Evolutionary conservation across 2,113 vertebrate species (phyloP).

Genomic region (Leucopsar rothschildi): DNA sequence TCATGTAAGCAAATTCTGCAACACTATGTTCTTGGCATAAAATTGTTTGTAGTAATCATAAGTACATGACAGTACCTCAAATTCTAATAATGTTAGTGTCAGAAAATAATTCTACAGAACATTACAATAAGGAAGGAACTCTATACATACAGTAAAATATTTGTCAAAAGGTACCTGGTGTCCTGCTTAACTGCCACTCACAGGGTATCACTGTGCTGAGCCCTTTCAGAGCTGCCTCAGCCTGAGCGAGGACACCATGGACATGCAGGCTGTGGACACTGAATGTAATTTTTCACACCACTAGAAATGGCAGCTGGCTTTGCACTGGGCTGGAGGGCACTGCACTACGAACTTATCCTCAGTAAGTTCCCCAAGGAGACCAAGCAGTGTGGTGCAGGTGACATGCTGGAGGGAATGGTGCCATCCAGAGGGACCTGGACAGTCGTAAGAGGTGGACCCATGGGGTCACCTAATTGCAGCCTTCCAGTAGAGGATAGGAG

Average conservation of each 20-base stretch:
- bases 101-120: neutral
- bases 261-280: neutral
- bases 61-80: neutral
- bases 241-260: accelerated
- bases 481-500: neutral
- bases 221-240: neutral
- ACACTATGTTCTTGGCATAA: neutral
- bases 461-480: neutral
- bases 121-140: neutral
- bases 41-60: neutral
- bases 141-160: neutral
- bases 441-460: no score
- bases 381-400: neutral
- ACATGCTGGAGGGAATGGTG: neutral
- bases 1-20: neutral
- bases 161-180: neutral
- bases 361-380: neutral
- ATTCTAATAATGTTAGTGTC: neutral
- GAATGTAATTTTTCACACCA: neutral
- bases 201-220: neutral
- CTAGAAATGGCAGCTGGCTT: neutral
- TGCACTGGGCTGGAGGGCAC: neutral
- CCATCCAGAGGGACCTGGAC: neutral
- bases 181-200: accelerated
- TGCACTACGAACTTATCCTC: neutral